Evolutionary conservation across 23 tunicate species (phyloP), one percentile per base, ranked within the genome.

Genomic region (Phallusia fumigata): DNA sequence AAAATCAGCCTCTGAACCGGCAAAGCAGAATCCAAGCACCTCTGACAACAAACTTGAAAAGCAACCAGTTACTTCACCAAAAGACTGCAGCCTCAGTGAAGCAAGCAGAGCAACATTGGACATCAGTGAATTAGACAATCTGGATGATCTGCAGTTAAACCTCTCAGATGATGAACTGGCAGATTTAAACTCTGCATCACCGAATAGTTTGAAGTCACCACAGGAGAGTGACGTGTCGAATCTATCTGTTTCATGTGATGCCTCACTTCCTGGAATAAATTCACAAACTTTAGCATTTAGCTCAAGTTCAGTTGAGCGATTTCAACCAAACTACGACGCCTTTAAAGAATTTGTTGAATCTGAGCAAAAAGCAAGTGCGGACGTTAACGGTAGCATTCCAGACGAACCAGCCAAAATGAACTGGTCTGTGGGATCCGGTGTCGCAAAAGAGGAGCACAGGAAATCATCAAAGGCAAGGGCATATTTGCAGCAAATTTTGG

Each of bases 391-490:
- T 58, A 24, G 3, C 28, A 16, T 3, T 13, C 28, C 2, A 21
- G 28, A 58, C 28, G 16, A 58, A 58, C 69, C 26, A 58, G 26
- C 11, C 28, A 24, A 58, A 22, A 58, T 58, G 69, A 21, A 58
- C 28, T 58, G 69, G 26, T 22, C 28, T 1, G 28, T 21, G 8
- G 50, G 73, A 32, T 40, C 50, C n/a, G 83, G 58, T 35, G 30
- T 80, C 10, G 76, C 77, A 32, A 65, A 80, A 32, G 85, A 82
- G 24, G 47, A 84, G 47, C 87, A 78, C 47, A 72, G 93, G 88
- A 84, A 84, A 53, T 84, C 85, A 1, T 89, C 93, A 24, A 89
- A 89, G 79, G 93, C 95, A 19, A 90, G 95, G 19, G 95, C 89
- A 2, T 90, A 90, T 51, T 49, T 90, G 79, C 74, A 90, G 26